A percentile compares a stretch with the other conserved stretches of the same genome.
Evolutionary conservation across 2,113 vertebrate genomes (phyloP).

Genomic region (Colossoma macropomum): DNA sequence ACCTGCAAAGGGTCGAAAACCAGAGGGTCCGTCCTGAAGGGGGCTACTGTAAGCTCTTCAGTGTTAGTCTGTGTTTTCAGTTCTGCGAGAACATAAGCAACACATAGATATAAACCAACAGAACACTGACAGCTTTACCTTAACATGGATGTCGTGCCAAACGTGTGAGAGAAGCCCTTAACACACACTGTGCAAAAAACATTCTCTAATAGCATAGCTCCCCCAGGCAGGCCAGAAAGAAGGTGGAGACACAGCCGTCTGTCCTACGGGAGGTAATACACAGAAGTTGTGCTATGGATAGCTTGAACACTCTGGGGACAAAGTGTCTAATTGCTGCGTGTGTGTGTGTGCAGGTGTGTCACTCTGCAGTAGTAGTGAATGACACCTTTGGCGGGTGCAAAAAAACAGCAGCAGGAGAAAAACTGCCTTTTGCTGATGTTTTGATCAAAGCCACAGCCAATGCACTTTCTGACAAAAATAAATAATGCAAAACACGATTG

Average conservation of each 20-base stretch:
- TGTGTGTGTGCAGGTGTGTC: slow-evolving; percentile 10
- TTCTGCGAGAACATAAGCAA: slow-evolving; percentile 61
- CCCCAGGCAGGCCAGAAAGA: slow-evolving; percentile 33
- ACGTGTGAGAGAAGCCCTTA: background rate
- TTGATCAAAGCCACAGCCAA: background rate
- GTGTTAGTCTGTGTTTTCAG: slow-evolving; percentile 75
- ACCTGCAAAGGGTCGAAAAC: slow-evolving; percentile 86
- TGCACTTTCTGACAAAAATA: no score
- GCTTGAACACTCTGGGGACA: slow-evolving; percentile 43
- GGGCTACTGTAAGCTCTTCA: slow-evolving; percentile 79
- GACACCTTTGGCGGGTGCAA: background rate
- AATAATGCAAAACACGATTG: background rate
- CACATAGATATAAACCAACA: slow-evolving; percentile 25
- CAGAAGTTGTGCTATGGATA: slow-evolving; percentile 42
- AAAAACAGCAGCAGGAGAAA: background rate
- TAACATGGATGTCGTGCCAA: background rate
- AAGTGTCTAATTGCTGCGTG: slow-evolving; percentile 37
- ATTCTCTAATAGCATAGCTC: slow-evolving; percentile 16
- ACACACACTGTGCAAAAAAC: slow-evolving; percentile 29
- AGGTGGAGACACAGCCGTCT: slow-evolving; percentile 18
- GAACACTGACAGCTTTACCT: background rate
- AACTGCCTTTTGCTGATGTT: background rate
- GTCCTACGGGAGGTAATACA: slow-evolving; percentile 38
- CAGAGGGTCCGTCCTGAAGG: slow-evolving; percentile 85
- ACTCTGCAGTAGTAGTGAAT: background rate